These are phyloP conservation scores for Smittia sp. DNA, from an alignment of 2,888 invertebrate genomes.

Conservation along the genomic window DNA sequence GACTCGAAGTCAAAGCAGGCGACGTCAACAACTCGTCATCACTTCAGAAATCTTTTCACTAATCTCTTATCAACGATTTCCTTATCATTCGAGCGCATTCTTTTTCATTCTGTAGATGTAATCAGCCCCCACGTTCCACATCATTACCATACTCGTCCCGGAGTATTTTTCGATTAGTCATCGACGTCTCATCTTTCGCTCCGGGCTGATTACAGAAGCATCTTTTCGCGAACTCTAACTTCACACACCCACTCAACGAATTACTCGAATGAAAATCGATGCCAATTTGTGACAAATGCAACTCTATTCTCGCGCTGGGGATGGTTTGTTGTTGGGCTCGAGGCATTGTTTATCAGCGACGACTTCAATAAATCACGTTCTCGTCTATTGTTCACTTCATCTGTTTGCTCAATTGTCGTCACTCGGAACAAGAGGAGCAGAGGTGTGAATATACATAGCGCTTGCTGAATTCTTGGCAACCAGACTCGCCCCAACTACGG, in stretches of 20 bases:
- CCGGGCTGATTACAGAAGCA: slow-evolving; percentile 8
- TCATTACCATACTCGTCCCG: background rate
- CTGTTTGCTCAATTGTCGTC: slow-evolving; percentile 10
- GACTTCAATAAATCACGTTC: slow-evolving; percentile 7
- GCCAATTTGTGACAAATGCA: background rate
- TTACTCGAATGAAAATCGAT: background rate
- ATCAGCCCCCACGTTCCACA: background rate
- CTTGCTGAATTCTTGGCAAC: background rate
- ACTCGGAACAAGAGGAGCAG: background rate
- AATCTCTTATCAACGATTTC: slow-evolving; percentile 2
- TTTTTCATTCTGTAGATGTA: background rate
- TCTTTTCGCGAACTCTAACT: background rate
- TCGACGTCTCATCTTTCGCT: background rate
- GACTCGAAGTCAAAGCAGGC: background rate
- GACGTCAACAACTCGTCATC: background rate
- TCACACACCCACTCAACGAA: slow-evolving; percentile 16
- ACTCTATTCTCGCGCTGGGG: background rate
- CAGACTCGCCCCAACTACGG: background rate
- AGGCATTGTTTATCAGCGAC: background rate
- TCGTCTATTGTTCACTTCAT: background rate
- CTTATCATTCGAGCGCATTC: background rate
- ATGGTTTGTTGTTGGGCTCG: background rate
- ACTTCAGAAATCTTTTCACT: background rate
- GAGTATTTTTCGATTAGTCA: background rate
- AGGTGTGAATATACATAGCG: background rate